Evolutionary conservation across 1,140 invertebrate genomes (phyloP).

Genomic region (Parapsyche elsis): DNA sequence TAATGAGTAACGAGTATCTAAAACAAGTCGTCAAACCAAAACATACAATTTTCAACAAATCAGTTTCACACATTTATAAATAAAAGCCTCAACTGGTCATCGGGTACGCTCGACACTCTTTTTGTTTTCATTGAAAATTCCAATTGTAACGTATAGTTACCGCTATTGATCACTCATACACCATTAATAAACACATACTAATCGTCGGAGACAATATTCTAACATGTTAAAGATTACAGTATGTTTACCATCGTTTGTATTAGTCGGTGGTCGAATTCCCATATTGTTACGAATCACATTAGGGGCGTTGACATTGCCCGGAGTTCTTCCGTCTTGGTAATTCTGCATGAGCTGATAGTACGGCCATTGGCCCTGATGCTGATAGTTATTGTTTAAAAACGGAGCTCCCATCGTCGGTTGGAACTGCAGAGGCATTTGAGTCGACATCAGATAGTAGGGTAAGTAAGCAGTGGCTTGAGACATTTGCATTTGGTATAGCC

Average conservation of each 20-base stretch:
- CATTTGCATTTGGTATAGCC: constrained; percentile 70
- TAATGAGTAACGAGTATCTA: no score
- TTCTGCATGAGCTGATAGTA: not conserved
- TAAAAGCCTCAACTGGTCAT: no score
- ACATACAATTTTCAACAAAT: no score
- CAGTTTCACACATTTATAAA: no score
- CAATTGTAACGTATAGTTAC: no score
- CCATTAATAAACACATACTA: no score
- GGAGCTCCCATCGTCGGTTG: constrained; percentile 61
- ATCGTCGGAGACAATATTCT: no score
- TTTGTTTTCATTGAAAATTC: no score
- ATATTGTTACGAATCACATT: not conserved
- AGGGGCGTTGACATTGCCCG: not conserved
- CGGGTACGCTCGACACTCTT: no score
- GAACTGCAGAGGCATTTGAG: constrained; percentile 64
- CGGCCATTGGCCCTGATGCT: constrained; percentile 51
- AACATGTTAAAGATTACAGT: no score
- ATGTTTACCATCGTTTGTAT: not conserved
- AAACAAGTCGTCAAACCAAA: no score
- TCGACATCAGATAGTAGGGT: constrained; percentile 70
- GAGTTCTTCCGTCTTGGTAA: not conserved
- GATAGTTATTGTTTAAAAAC: constrained; percentile 65
- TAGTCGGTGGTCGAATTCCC: not conserved
- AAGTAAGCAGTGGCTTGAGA: constrained; percentile 68
- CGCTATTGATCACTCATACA: no score